phyloP scores from a whole-genome alignment of 2,888 invertebrate species.

The Ichneumon xanthorius region DNA sequence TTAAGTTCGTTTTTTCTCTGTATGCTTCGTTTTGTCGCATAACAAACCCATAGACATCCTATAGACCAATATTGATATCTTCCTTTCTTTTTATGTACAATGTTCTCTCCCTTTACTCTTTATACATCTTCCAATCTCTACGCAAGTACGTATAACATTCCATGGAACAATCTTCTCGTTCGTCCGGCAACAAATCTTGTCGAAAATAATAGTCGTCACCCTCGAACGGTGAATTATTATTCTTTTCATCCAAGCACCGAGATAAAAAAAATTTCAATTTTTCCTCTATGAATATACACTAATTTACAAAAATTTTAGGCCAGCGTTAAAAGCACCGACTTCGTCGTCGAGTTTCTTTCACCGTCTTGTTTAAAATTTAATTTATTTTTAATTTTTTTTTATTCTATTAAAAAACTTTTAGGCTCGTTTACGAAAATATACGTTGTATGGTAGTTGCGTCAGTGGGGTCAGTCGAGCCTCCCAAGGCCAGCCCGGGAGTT shows the following conservation, averaged over 20 bases:
- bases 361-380: neutral
- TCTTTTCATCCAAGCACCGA: slow-evolving; percentile 40
- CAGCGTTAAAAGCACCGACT: slow-evolving; percentile 32
- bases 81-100: slow-evolving; percentile 76
- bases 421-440: slow-evolving; percentile 28
- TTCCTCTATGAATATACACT: slow-evolving; percentile 41
- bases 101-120: slow-evolving; percentile 72
- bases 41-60: slow-evolving; percentile 84
- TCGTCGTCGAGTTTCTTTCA: slow-evolving; percentile 10
- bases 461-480: slow-evolving; percentile 44
- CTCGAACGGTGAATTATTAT: slow-evolving; percentile 48
- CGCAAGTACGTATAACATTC: slow-evolving; percentile 80
- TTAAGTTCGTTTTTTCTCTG: slow-evolving; percentile 54
- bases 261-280: slow-evolving; percentile 22
- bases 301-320: slow-evolving; percentile 47
- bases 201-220: slow-evolving; percentile 70
- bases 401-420: slow-evolving; percentile 22
- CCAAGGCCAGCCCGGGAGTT: slow-evolving; percentile 64
- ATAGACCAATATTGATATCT: slow-evolving; percentile 73
- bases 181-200: slow-evolving; percentile 79
- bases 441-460: slow-evolving; percentile 35
- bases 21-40: slow-evolving; percentile 76
- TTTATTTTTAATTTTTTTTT: neutral
- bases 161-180: slow-evolving; percentile 76
- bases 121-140: slow-evolving; percentile 62